Evolutionary conservation across 2,113 vertebrate genomes (phyloP), one percentile per base, ranked within the genome.

Genomic region (Lepidothrix coronata): DNA sequence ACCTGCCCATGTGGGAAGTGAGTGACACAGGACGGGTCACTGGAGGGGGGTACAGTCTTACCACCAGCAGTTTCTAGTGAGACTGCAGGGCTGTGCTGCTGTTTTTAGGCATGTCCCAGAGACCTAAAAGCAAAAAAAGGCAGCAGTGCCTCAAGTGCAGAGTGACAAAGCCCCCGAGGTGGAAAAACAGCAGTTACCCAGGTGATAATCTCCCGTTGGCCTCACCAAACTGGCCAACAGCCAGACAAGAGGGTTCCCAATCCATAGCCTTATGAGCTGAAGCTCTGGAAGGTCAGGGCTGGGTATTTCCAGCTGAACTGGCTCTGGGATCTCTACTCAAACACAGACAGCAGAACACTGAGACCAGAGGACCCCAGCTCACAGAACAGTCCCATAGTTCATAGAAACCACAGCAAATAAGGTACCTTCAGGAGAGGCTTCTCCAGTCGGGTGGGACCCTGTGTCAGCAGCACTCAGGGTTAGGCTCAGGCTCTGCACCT

Each of bases 1-100:
- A 16, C 9, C 14, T 73, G 2, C 35, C 18, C 24, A 1, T 2
- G 8, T 1, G 3, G 22, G 52, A 44, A 14, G 12, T 0, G 2
- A 17, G 49, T 27, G 61, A 21, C 31, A 6, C 37, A 48, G 78
- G 43, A 48, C 72, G 11, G 44, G 52, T 12, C 54, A 14, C 14
- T 1, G 1, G 11, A 14, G 31, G 1, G 15, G 37, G 0, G 18
- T 13, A 8, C 52, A 55, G 9, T 6, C 31, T 12, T 54, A 52
- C 8, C 73, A 37, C 7, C 63, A n/a, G 51, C 28, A 8, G 24
- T 8, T 37, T 35, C 51, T 46, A 1, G 1, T 4, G 41, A 30
- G 52, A 13, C 21, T 67, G 46, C 4, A 33, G 63, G 70, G 27
- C 14, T 24, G 17, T 79, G 58, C 57, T 88, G 5, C 43, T 74